Conservation (phyloP, 1,140 invertebrate species). For the Leptinotarsa undecemlineata region DNA sequence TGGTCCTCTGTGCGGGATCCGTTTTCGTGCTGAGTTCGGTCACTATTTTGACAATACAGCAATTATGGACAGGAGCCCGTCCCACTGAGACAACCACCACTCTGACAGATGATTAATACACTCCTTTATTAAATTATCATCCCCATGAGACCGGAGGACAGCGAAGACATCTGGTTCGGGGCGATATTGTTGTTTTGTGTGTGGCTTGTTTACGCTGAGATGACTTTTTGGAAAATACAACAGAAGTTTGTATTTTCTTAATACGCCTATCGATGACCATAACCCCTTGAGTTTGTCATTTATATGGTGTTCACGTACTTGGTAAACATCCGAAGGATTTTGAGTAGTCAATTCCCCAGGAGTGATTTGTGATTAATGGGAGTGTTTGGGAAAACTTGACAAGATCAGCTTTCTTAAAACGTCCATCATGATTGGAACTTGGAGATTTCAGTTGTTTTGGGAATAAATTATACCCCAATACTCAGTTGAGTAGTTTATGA, state of each 20-base stretch:
- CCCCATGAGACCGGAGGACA: conserved; percentile 37
- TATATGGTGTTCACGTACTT: neutral
- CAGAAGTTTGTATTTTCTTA: neutral
- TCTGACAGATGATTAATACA: conserved; percentile 50
- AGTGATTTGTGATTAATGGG: neutral
- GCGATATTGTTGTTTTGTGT: neutral
- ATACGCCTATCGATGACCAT: conserved; percentile 1
- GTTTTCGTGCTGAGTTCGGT: conserved; percentile 33
- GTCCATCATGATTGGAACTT: too few relatives aligned
- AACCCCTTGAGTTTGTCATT: neutral
- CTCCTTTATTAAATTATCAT: conserved; percentile 50
- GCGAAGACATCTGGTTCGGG: conserved; percentile 18
- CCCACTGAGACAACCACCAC: conserved; percentile 44
- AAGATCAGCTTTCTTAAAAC: too few relatives aligned
- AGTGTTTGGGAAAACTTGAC: too few relatives aligned
- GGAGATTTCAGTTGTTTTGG: too few relatives aligned
- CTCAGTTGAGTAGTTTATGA: too few relatives aligned
- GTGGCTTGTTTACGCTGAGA: neutral
- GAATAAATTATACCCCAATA: too few relatives aligned
- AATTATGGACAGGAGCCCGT: conserved; percentile 48
- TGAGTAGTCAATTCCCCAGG: neutral
- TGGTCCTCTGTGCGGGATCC: conserved; percentile 30
- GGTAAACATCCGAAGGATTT: neutral
- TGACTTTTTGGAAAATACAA: neutral
- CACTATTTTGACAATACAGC: conserved; percentile 49